Evolutionary conservation across 2,888 invertebrate species (phyloP), one percentile per base, ranked within the genome.

Genomic region (Miltochrista miniata): DNA sequence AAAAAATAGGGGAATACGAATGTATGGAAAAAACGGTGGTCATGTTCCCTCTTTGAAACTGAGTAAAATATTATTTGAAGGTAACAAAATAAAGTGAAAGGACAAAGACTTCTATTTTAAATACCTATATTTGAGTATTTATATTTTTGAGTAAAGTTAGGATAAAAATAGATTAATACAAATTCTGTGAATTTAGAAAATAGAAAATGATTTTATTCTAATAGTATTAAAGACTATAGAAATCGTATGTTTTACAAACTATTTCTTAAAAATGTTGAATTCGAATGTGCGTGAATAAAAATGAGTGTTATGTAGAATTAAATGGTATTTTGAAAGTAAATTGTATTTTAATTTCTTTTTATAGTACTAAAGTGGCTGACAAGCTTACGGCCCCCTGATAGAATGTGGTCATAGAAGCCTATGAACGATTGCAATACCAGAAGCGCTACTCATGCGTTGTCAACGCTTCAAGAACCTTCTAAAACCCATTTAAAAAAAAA

Each of bases 281-380:
- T 61, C 59, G 51, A 59, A 64, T 59, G 63, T 65, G 59, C 59
- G 57, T 71, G 65, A 69, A 45, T 57, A 61, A 67, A 59, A 61
- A 54, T 72, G 56, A 65, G 68, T 72, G 65, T 68, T 51, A 61
- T 49, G 64, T 66, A 70, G 66, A 69, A 59, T 59, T 64, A 71
- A 68, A 66, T 31, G 44, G 56, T 64, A 68, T 68, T 68, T 65
- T 58, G 43, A 44, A 65, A 58, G 33, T 14, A 45, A 40, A 30
- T 12, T 33, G 13, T 24, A 34, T 24, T 41, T 30, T 60, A 55
- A 52, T 7, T n/a, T n/a, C n/a, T 30, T 48, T 14, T 24, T 9
- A 1, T 11, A n/a, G 2, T 12, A 24, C 18, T 4, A 5, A 24
- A 24, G 18, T 24, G 18, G n/a, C n/a, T n/a, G n/a, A n/a, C n/a